Evolutionary conservation across 2,888 invertebrate species (phyloP).

Genomic region (Latheticus oryzae): DNA sequence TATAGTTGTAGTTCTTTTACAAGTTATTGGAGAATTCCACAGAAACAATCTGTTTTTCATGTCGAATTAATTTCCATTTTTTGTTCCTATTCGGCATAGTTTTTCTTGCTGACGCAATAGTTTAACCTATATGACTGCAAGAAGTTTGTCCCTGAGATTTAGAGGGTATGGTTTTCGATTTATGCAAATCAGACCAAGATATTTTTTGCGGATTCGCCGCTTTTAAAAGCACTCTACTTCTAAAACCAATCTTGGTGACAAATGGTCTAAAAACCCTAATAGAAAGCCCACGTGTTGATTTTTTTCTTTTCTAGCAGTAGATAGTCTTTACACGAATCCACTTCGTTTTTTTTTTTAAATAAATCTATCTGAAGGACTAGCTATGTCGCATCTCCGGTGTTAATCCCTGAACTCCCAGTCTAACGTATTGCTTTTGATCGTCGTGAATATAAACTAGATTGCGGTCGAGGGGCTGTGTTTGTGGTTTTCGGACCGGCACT

Average conservation of each 20-base stretch:
- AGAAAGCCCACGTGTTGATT: slow-evolving; percentile 40
- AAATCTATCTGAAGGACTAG: slow-evolving; percentile 36
- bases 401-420: slow-evolving; percentile 43
- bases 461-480: slow-evolving; percentile 39
- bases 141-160: slow-evolving; percentile 12
- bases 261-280: slow-evolving; percentile 36
- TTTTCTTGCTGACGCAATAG: no score
- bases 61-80: no score
- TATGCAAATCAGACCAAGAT: slow-evolving; percentile 30
- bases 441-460: slow-evolving; percentile 51
- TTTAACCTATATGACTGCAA: neutral
- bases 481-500: slow-evolving; percentile 45
- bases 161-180: slow-evolving; percentile 30
- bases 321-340: slow-evolving; percentile 31
- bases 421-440: slow-evolving; percentile 50
- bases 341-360: slow-evolving; percentile 28
- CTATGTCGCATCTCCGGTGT: slow-evolving; percentile 43
- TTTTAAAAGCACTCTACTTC: slow-evolving; percentile 35
- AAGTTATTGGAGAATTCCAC: no score
- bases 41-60: no score
- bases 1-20: no score
- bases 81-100: no score
- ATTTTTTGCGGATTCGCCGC: slow-evolving; percentile 33
- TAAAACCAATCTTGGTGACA: slow-evolving; percentile 37
- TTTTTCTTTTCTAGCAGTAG: slow-evolving; percentile 31